These are phyloP conservation scores for Donacobius atricapilla DNA, from an alignment of 2,113 vertebrate species.

Conservation along the genomic window DNA sequence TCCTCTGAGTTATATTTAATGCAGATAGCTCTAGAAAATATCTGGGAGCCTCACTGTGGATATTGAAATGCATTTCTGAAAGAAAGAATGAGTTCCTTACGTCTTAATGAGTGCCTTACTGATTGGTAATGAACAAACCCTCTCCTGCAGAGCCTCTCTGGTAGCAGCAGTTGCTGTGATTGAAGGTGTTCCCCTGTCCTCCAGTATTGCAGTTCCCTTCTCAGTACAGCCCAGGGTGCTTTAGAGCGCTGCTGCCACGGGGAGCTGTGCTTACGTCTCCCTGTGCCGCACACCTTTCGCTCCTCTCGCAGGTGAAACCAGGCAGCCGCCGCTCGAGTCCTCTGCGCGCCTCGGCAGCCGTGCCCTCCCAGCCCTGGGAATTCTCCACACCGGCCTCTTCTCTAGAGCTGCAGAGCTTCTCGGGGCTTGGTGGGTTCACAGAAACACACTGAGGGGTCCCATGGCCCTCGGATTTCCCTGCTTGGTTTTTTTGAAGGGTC, in stretches of 20 bases:
- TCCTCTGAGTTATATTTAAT: conserved; percentile 5
- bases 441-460: neutral
- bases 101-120: neutral
- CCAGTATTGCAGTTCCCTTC: neutral
- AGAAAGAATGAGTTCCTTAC: neutral
- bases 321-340: too few species aligned
- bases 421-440: neutral
- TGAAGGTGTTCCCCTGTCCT: neutral
- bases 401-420: neutral
- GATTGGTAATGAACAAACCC: neutral
- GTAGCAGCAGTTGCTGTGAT: rapidly evolving
- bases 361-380: neutral
- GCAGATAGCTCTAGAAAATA: neutral
- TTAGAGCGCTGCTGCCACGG: neutral
- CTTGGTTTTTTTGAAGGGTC: neutral
- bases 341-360: too few species aligned
- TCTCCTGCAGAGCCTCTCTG: neutral
- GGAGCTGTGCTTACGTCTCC: neutral
- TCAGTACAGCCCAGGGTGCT: neutral
- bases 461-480: neutral
- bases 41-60: neutral
- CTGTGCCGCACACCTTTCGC: rapidly evolving
- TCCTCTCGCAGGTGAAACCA: neutral
- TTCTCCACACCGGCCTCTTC: neutral
- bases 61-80: neutral